Evolutionary conservation across 2,888 invertebrate genomes (phyloP).

Genomic region (Eupeodes luniger): DNA sequence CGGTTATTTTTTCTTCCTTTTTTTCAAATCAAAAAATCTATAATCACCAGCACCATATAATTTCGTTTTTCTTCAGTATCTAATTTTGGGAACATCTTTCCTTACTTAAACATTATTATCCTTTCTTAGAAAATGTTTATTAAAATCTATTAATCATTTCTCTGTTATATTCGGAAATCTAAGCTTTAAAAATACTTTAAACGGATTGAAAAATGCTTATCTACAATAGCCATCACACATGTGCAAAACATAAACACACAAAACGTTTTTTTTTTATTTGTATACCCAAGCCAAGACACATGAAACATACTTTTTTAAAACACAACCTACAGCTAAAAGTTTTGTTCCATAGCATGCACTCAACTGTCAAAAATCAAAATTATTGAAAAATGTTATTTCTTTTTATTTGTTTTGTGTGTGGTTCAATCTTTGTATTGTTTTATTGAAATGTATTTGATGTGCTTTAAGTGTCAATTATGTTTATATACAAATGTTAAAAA

Average conservation of each 20-base stretch:
- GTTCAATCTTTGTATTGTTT: constrained; percentile 10
- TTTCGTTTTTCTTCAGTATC: constrained; percentile 10
- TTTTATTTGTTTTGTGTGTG: constrained; percentile 4
- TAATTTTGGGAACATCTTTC: constrained; percentile 17
- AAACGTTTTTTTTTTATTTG: background rate
- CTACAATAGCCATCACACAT: background rate
- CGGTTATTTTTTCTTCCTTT: constrained; percentile 36
- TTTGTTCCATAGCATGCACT: constrained; percentile 68
- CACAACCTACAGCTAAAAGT: constrained; percentile 14
- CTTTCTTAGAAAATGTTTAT: constrained; percentile 33
- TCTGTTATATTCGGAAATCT: constrained; percentile 28
- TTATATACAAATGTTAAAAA: background rate
- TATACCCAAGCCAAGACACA: constrained; percentile 72
- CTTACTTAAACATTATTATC: constrained; percentile 23
- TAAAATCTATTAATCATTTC: constrained; percentile 39
- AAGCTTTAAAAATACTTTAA: constrained; percentile 17
- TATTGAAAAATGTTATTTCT: constrained; percentile 28
- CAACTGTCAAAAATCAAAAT: background rate
- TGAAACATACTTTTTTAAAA: constrained; percentile 23
- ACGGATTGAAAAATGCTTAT: constrained; percentile 61
- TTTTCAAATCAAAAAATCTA: background rate
- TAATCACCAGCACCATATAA: constrained; percentile 19
- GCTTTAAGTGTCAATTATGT: constrained; percentile 40
- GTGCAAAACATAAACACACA: constrained; percentile 4
- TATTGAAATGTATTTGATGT: constrained; percentile 38